Conservation (phyloP, 1,140 invertebrate genomes). For the Drosophila oshimai region DNA sequence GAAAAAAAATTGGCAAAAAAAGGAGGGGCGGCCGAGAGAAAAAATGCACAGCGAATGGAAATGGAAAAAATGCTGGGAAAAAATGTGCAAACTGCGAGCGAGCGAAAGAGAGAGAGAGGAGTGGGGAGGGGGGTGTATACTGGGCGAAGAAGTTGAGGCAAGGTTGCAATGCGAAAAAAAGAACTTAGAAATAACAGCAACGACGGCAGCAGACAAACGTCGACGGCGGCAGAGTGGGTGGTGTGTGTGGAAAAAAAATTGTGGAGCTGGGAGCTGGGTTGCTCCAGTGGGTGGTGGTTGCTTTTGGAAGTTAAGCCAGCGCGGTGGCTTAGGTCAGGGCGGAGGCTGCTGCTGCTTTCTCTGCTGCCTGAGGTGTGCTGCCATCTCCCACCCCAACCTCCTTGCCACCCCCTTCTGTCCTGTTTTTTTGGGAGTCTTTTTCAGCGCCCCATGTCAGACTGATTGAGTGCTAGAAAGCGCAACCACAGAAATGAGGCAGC, state of each 20-base stretch:
- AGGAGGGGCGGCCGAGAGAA: constrained; percentile 66
- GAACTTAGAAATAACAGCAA: constrained; percentile 70
- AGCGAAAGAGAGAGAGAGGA: constrained; percentile 17
- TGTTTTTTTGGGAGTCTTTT: not conserved
- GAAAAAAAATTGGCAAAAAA: constrained; percentile 37
- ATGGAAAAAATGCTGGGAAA: constrained; percentile 56
- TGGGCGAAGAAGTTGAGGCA: constrained; percentile 61
- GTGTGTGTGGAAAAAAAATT: not conserved
- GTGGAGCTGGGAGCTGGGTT: not conserved
- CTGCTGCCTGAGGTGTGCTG: constrained; percentile 55
- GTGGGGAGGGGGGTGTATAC: not conserved
- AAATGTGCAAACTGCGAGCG: constrained; percentile 7
- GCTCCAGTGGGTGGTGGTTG: constrained; percentile 28
- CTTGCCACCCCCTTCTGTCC: not conserved
- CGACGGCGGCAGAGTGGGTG: constrained; percentile 28
- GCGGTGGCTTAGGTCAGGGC: constrained; percentile 76
- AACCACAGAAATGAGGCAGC: constrained; percentile 31
- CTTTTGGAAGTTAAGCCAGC: constrained; percentile 72
- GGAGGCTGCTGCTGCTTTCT: constrained; percentile 33
- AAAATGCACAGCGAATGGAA: constrained; percentile 74
- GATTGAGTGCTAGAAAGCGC: constrained; percentile 44
- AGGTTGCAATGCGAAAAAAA: constrained; percentile 73
- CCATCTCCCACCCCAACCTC: not conserved
- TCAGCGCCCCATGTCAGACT: constrained; percentile 13
- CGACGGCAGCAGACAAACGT: constrained; percentile 44